These are phyloP conservation scores for Phrynocephalus forsythii DNA, from an alignment of 2,797 vertebrate species.

Conservation along the genomic window DNA sequence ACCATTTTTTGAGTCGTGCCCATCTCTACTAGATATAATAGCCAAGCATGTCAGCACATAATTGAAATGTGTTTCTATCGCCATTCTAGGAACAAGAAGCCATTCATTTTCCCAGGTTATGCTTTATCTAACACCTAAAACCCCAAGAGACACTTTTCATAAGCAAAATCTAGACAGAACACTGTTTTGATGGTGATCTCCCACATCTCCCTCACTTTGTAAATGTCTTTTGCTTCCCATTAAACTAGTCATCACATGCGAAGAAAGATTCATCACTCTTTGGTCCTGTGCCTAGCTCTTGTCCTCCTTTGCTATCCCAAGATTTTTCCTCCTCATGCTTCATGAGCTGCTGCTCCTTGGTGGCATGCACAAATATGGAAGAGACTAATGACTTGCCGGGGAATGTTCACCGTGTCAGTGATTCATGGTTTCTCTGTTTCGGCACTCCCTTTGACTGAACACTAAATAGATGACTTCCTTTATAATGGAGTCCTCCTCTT, in stretches of 20 bases:
- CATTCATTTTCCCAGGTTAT: not conserved
- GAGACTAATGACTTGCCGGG: conserved; percentile 3
- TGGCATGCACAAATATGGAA: conserved; percentile 10
- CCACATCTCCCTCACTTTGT: conserved; percentile 3
- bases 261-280: not conserved
- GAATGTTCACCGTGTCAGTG: conserved; percentile 7
- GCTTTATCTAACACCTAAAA: not conserved
- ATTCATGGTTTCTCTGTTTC: conserved; percentile 24
- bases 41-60: not conserved
- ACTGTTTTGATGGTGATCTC: not conserved
- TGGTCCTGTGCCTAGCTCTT: not conserved
- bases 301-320: conserved; percentile 8
- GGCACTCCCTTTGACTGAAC: conserved; percentile 19
- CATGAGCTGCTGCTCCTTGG: not conserved
- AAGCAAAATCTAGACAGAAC: not conserved
- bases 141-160: not conserved
- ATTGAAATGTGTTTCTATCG: not conserved
- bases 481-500: not conserved
- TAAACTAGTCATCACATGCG: not conserved
- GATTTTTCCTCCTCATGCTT: conserved; percentile 3
- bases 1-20: too few relatives aligned
- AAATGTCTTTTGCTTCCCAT: conserved; percentile 20
- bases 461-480: not conserved
- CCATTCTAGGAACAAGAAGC: not conserved
- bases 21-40: not conserved